phyloP scores from a whole-genome alignment of 2,888 invertebrate species.

The Azorinus chamasolen region DNA sequence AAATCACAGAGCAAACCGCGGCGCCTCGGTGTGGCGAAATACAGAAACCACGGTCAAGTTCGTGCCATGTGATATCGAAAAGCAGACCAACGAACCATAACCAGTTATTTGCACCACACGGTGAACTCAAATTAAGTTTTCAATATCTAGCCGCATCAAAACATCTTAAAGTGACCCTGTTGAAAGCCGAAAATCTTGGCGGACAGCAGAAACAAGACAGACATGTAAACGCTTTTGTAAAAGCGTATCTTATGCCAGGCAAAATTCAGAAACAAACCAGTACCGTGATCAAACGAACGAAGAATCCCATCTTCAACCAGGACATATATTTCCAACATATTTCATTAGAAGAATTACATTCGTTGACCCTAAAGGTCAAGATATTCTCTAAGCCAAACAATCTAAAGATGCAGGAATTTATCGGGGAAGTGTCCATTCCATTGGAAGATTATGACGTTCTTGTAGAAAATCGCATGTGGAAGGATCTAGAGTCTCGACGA shows the following conservation, averaged over 20 bases:
- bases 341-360: constrained; percentile 84
- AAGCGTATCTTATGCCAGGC: constrained; percentile 86
- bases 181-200: constrained; percentile 84
- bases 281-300: constrained; percentile 84
- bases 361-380: constrained; percentile 83
- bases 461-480: constrained; percentile 86
- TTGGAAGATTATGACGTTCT: constrained; percentile 85
- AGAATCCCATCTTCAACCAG: constrained; percentile 86
- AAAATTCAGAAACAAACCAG: constrained; percentile 85
- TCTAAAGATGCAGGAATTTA: constrained; percentile 84
- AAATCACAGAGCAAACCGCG: constrained; percentile 42
- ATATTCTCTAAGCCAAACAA: constrained; percentile 85
- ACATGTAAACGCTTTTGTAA: constrained; percentile 85
- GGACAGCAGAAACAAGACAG: constrained; percentile 83
- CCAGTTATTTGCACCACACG: constrained; percentile 72
- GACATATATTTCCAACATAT: constrained; percentile 86
- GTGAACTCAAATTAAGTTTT: constrained; percentile 84
- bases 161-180: constrained; percentile 85
- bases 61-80: constrained; percentile 48
- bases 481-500: constrained; percentile 83
- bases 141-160: constrained; percentile 86
- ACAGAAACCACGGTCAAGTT: constrained; percentile 53
- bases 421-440: constrained; percentile 86
- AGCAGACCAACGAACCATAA: constrained; percentile 20
- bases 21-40: constrained; percentile 22